Evolutionary conservation across 37 sponge, comb jelly and placozoan genomes (phyloP).

Genomic region (Diacarnus erythraeanus): DNA sequence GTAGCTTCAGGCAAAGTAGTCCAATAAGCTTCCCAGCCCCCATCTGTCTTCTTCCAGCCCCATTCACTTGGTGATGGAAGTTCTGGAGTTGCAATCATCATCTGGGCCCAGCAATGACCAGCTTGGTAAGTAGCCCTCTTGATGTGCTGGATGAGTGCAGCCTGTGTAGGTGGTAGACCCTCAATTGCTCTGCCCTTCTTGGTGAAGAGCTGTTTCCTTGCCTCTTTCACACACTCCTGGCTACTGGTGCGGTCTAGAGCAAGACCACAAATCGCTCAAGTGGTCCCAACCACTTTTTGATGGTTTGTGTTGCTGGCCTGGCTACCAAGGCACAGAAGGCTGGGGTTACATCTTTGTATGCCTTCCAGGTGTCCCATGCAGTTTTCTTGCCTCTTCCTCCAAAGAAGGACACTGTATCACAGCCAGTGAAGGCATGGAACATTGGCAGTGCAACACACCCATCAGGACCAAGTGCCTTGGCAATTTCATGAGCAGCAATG

Average conservation of each 20-base stretch:
- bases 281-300: background rate
- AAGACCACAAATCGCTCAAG: background rate
- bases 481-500: constrained; percentile 25
- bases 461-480: constrained; percentile 5
- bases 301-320: background rate
- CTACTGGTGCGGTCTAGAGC: background rate
- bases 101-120: constrained; percentile 5
- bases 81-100: too few relatives aligned
- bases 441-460: background rate
- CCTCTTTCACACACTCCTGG: background rate
- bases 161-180: background rate
- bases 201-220: background rate
- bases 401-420: constrained; percentile 44
- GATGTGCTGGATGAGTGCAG: too few relatives aligned
- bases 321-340: constrained; percentile 1
- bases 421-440: constrained; percentile 53
- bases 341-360: background rate
- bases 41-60: too few relatives aligned
- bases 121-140: background rate
- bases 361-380: too few relatives aligned
- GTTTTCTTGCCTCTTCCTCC: too few relatives aligned
- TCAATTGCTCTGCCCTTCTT: too few relatives aligned
- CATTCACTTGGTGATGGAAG: too few relatives aligned
- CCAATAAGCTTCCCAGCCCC: too few relatives aligned
- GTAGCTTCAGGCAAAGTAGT: too few relatives aligned